Base-by-base conservation (phyloP, 2,888 invertebrate species). In the Tanypteryx hageni region DNA sequence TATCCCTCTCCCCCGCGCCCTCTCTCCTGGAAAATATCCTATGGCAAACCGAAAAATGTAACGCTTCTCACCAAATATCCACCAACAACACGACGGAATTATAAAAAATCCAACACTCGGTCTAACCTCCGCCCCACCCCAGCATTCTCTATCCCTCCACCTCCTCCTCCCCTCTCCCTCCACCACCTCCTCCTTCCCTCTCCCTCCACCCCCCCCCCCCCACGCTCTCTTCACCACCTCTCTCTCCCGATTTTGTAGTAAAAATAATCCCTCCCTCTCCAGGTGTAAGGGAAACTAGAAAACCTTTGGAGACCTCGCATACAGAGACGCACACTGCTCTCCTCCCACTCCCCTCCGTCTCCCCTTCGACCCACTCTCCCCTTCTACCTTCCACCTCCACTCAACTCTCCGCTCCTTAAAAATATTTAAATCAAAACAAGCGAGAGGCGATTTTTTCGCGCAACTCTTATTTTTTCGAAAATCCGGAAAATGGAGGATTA, bases 401-500 rank as follows among this genome's bases (percentile, higher is more conserved):
- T 22, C 68, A 10, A 68, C 22, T n/a, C 27, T 11, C 76, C 76
- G 76, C 76, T 76, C 76, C 76, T 76, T 76, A 76, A 76, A 76
- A 76, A 76, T 76, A 76, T 76, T 76, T 76, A 22, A 76, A 76
- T 76, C 76, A 76, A 76, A 76, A 76, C 76, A 76, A 76, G 27
- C 76, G 76, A 76, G 22, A 76, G n/a, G 44, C 44, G 44, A 44
- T 44, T 3, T 18, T 22, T 68, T 22, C 18, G 68, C 27, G 76
- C 22, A 13, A 76, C 76, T 13, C n/a, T 76, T 76, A n/a, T 76
- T 76, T 64, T 27, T 76, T 27, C 76, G 76, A 76, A 76, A 76
- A 76, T 76, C 76, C 76, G 76, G 76, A 76, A 76, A 76, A 76
- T 76, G 76, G 76, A 76, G 76, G 76, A 76, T 76, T 76, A 76